Evolutionary conservation across 1,140 invertebrate genomes (phyloP), one percentile per base, ranked within the genome.

Genomic region (Plutomurus gul): DNA sequence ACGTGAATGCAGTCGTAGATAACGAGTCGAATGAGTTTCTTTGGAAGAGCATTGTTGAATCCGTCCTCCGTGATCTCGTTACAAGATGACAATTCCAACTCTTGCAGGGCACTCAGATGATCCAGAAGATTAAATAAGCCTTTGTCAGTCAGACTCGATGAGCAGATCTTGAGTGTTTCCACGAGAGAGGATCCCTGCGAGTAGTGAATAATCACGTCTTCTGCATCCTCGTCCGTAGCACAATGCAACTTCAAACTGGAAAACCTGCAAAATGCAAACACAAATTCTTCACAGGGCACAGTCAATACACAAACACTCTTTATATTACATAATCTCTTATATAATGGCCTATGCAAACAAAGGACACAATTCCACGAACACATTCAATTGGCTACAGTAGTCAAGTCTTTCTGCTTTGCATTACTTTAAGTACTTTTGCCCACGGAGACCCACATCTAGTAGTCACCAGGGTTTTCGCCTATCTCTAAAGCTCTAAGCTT

Each of bases 11-110:
- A 84, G 36, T 84, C 83, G 25, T 80, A 80, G 22, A 84, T 81
- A 27, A 81, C 77, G 18, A 84, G 46, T 22, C 43, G 40, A 13
- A 49, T 60, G n/a, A 84, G 77, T 47, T 80, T 82, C 33, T 60
- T 78, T 11, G 81, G 81, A 1, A 82, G 76, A 33, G 80, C 81
- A 25, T 49, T 47, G 37, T 75, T 79, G 13, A 83, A 70, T 11
- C 82, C 82, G 30, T 83, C 82, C 60, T 83, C 83, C 16, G 78
- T 81, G n/a, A 84, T 78, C 71, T 84, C 83, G 79, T 84, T 84
- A 39, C 83, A 84, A 18, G 83, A 84, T 18, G 65, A 73, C 20
- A 84, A 70, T 70, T 84, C 81, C 18, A 84, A 72, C 18, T 84
- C 49, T 51, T 78, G 70, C 3, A 83, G 73, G 46, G 71, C 76